Evolutionary conservation across 1,140 invertebrate species (phyloP), one percentile per base, ranked within the genome.

Genomic region (Bombus fervidus): DNA sequence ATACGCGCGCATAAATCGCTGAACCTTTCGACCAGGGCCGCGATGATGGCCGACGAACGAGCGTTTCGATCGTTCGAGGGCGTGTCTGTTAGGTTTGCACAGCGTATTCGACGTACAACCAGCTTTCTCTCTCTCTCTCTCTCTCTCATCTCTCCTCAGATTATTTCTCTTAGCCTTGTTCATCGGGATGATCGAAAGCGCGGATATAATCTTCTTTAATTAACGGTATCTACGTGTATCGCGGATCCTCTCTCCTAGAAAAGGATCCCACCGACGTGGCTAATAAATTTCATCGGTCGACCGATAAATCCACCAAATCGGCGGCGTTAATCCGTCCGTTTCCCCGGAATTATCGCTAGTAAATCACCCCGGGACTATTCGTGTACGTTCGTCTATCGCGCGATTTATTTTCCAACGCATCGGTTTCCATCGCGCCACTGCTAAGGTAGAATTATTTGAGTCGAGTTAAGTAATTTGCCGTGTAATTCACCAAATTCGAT

Each of bases 121-220:
- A 9, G 18, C 31, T 57, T 13, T 57, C 47, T 41, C 57, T 22
- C 18, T 39, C 9, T 8, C 28, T 43, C 59, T 64, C 57, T 43
- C 10, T 37, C 47, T 28, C 18, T 12, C 62, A 3, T 31, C 43
- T 28, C 31, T 75, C 22, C 53, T 53, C 47, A 8, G 31, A n/a
- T 25, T 72, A 13, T 72, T n/a, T 41, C 34, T 13, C 78, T 37
- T 25, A 10, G 22, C 37, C 34, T 39, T 37, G 18, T 47, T 53
- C 6, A 77, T 83, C 83, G 47, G 66, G 69, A 80, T 80, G 68
- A 85, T 85, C 83, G 77, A 80, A 85, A 47, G 77, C 68, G 68
- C 41, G 83, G 83, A 85, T 85, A 80, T 85, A 85, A 85, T 85
- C 83, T 80, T 85, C 83, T 80, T 85, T 85, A 85, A 85, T 85